These are phyloP conservation scores for Protophormia terraenovae DNA, from an alignment of 2,888 invertebrate genomes.

Conservation along the genomic window DNA sequence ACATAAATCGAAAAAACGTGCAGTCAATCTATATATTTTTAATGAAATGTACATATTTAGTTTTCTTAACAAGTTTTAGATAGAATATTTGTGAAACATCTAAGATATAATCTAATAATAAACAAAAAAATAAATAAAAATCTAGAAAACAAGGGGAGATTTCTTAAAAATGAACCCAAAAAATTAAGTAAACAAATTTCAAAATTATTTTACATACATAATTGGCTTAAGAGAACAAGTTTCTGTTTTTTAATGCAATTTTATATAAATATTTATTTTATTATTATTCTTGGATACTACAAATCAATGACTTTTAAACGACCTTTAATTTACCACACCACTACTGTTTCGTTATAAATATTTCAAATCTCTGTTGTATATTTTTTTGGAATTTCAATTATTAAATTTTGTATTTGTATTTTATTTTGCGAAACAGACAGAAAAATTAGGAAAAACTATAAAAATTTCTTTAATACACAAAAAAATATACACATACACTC, in stretches of 20 bases:
- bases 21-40: too few relatives aligned
- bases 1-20: neutral
- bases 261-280: neutral
- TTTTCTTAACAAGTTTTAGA: neutral
- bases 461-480: neutral
- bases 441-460: slow-evolving; percentile 1
- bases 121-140: neutral
- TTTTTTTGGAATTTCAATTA: slow-evolving; percentile 6
- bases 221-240: neutral
- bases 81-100: neutral
- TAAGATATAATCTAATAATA: neutral
- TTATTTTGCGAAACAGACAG: neutral
- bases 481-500: neutral
- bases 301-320: slow-evolving; percentile 57
- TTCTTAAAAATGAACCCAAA: neutral
- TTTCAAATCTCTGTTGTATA: slow-evolving; percentile 15
- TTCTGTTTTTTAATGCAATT: slow-evolving; percentile 13
- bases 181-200: neutral
- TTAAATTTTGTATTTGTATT: too few relatives aligned
- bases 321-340: slow-evolving; percentile 36
- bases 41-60: neutral
- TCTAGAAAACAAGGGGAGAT: neutral
- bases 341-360: neutral
- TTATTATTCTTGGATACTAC: slow-evolving; percentile 1
- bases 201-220: neutral